A percentile compares a stretch with the other conserved stretches of the same genome.
phyloP scores from a whole-genome alignment of 2,888 invertebrate genomes.

The Allygus modestus region DNA sequence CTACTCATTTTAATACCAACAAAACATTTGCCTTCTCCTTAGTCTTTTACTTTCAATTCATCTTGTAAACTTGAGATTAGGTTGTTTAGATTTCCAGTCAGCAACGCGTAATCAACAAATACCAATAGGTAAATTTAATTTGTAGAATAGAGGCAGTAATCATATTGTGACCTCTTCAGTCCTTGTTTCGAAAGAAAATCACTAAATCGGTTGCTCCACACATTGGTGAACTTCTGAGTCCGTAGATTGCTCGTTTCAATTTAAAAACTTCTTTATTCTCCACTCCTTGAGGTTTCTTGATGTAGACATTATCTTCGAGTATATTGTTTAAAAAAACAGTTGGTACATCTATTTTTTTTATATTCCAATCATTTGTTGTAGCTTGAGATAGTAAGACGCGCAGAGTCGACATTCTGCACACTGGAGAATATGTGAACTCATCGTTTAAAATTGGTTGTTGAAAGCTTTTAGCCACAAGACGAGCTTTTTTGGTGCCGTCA shows the following conservation, averaged over 20 bases:
- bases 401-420: slow-evolving; percentile 56
- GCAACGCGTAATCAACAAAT: slow-evolving; percentile 63
- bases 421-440: slow-evolving; percentile 36
- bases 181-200: slow-evolving; percentile 53
- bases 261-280: slow-evolving; percentile 37
- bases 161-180: slow-evolving; percentile 58
- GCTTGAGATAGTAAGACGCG: slow-evolving; percentile 58
- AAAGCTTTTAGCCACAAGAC: slow-evolving; percentile 65
- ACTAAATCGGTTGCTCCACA: slow-evolving; percentile 62
- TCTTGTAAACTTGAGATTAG: slow-evolving; percentile 48
- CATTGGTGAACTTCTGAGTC: slow-evolving; percentile 59
- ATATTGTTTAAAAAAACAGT: slow-evolving; percentile 64
- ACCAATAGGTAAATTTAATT: slow-evolving; percentile 42
- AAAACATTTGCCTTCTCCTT: slow-evolving; percentile 44
- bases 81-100: slow-evolving; percentile 51
- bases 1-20: slow-evolving; percentile 59
- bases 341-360: slow-evolving; percentile 62
- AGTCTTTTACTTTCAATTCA: slow-evolving; percentile 59
- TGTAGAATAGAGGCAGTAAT: slow-evolving; percentile 56
- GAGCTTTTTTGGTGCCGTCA: slow-evolving; percentile 63
- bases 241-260: slow-evolving; percentile 62
- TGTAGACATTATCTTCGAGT: slow-evolving; percentile 55
- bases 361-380: slow-evolving; percentile 49
- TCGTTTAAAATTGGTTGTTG: slow-evolving; percentile 24
- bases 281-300: slow-evolving; percentile 62